phyloP scores from a whole-genome alignment of 2,113 vertebrate genomes.

The Jaculus jaculus region DNA sequence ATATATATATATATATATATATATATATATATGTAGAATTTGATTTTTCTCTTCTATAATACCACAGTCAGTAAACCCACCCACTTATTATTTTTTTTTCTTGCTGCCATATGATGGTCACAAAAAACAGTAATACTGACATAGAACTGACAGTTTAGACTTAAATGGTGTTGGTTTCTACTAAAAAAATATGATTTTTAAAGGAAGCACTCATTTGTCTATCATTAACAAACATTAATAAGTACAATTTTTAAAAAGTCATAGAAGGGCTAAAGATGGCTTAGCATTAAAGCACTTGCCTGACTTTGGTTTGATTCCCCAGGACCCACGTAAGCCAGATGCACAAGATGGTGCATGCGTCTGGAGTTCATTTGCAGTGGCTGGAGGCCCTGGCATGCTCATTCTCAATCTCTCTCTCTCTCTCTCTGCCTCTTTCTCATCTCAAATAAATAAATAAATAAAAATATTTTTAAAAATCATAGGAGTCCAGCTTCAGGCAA shows the following conservation, averaged over 20 bases:
- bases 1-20: not conserved
- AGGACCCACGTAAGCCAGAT: no score
- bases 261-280: no score
- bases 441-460: no score
- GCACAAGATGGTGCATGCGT: no score
- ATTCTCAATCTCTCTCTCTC: no score
- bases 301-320: no score
- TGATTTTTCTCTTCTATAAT: not conserved
- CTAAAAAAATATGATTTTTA: slow-evolving; percentile 45
- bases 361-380: no score
- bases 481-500: slow-evolving; percentile 81
- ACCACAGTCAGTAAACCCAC: not conserved
- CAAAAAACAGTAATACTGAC: slow-evolving; percentile 39
- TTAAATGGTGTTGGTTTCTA: slow-evolving; percentile 42
- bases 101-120: not conserved
- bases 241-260: slow-evolving; percentile 77
- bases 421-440: no score
- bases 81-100: slow-evolving; percentile 1
- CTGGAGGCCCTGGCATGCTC: no score
- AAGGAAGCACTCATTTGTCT: slow-evolving; percentile 71
- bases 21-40: not conserved
- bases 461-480: slow-evolving; percentile 41
- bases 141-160: slow-evolving; percentile 41
- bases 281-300: no score
- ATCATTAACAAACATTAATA: slow-evolving; percentile 79